Evolutionary conservation across 2,113 vertebrate genomes (phyloP).

Genomic region (Notiomystis cincta): DNA sequence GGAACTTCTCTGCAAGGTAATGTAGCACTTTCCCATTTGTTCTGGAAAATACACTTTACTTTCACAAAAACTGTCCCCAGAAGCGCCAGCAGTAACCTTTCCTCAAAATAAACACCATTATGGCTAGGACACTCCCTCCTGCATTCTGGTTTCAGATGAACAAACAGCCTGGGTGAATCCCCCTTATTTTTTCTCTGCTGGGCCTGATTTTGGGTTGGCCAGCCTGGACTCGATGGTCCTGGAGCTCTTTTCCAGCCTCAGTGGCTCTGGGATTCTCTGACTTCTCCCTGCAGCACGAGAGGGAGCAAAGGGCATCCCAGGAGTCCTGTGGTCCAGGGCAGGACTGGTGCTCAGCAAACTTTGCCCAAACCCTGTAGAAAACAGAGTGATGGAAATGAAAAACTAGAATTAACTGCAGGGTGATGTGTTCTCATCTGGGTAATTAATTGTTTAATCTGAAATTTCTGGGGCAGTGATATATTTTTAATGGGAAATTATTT

Average conservation of each 20-base stretch:
- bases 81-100: not conserved
- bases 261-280: not conserved
- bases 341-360: not conserved
- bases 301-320: not conserved
- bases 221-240: not conserved
- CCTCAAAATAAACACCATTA: not conserved
- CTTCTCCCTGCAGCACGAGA: not conserved
- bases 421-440: not conserved
- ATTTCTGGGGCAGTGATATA: not conserved
- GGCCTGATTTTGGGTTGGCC: not conserved
- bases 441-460: not conserved
- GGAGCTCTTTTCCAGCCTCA: not conserved
- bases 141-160: not conserved
- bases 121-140: not conserved
- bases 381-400: not conserved
- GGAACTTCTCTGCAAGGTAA: not conserved
- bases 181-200: not conserved
- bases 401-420: not conserved
- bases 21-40: not conserved
- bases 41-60: not conserved
- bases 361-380: not conserved
- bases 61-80: not conserved
- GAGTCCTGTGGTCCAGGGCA: not conserved
- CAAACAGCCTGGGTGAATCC: fast-evolving
- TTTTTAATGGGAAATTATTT: not conserved